A percentile compares a stretch with the other conserved stretches of the same genome.
Evolutionary conservation across 2,888 invertebrate genomes (phyloP).

Genomic region (Dicyrtomina minuta): DNA sequence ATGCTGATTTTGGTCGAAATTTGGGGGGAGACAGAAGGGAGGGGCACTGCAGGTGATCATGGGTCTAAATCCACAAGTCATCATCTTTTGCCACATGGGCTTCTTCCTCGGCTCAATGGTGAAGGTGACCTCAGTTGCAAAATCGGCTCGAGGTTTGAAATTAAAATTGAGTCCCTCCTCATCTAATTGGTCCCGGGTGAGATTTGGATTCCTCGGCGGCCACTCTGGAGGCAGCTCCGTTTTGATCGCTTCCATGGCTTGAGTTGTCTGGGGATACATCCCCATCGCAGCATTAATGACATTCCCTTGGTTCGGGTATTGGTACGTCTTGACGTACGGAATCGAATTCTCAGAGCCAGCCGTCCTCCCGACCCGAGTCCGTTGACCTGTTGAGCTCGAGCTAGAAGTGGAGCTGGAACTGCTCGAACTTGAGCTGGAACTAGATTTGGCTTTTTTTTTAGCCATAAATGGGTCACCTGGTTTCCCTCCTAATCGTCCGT

Average conservation of each 20-base stretch:
- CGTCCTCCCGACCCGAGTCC: background rate
- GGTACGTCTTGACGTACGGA: no score
- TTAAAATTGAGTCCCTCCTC: slow-evolving; percentile 44
- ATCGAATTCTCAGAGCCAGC: no score
- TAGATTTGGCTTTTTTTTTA: no score
- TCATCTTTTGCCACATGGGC: slow-evolving; percentile 49
- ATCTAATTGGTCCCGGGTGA: slow-evolving; percentile 8
- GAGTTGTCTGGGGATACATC: slow-evolving; percentile 20
- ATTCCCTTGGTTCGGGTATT: background rate
- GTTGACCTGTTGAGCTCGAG: background rate
- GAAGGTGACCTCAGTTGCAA: slow-evolving; percentile 47
- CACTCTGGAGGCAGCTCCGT: slow-evolving; percentile 11
- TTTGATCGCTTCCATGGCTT: slow-evolving; percentile 19
- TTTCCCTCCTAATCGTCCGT: no score
- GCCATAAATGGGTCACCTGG: no score
- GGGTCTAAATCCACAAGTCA: slow-evolving; percentile 47
- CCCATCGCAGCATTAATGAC: slow-evolving; percentile 15
- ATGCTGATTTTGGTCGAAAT: background rate
- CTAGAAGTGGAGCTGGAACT: no score
- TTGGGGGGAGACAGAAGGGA: slow-evolving; percentile 30
- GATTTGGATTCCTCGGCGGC: background rate
- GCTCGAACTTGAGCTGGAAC: no score
- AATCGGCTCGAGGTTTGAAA: slow-evolving; percentile 43
- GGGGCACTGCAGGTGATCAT: slow-evolving; percentile 48
- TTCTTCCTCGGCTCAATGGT: slow-evolving; percentile 47